phyloP scores from a whole-genome alignment of 1,140 invertebrate species.

The Lepidurus couesii region DNA sequence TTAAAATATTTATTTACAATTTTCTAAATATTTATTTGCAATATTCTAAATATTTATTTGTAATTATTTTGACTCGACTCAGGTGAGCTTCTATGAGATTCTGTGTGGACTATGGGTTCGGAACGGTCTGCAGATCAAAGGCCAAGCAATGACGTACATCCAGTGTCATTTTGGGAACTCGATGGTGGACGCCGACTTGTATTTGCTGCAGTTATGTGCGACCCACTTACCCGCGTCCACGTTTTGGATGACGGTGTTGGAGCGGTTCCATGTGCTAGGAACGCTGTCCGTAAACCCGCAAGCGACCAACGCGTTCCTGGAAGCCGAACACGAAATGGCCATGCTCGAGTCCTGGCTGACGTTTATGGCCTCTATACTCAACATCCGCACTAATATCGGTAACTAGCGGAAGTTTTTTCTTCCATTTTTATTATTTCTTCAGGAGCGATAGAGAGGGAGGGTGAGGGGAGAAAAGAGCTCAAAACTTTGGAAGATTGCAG shows the following conservation, averaged over 20 bases:
- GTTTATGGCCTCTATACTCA: constrained; percentile 82
- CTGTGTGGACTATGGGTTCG: constrained; percentile 88
- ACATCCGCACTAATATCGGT: constrained; percentile 84
- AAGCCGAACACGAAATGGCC: constrained; percentile 70
- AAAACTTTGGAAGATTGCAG: too few relatives aligned
- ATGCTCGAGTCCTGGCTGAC: constrained; percentile 90
- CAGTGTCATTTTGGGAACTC: constrained; percentile 98
- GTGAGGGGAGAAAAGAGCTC: too few relatives aligned
- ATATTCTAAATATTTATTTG: not conserved
- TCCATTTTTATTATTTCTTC: not conserved
- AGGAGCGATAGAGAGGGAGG: too few relatives aligned
- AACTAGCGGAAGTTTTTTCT: constrained; percentile 36
- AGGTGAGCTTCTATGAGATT: constrained; percentile 94
- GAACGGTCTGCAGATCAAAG: constrained; percentile 94
- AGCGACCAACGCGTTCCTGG: constrained; percentile 54
- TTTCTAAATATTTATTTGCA: constrained; percentile 33
- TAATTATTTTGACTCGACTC: constrained; percentile 35
- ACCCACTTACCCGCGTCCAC: constrained; percentile 69
- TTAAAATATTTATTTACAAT: not conserved
- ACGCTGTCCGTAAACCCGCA: constrained; percentile 74
- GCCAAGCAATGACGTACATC: constrained; percentile 97
- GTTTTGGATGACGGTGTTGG: constrained; percentile 78
- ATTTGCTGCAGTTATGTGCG: constrained; percentile 85
- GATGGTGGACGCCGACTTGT: constrained; percentile 94
- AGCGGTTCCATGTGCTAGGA: constrained; percentile 80